These are phyloP conservation scores for Orthonychiurus folsomi DNA, from an alignment of 2,888 invertebrate species.

Conservation along the genomic window DNA sequence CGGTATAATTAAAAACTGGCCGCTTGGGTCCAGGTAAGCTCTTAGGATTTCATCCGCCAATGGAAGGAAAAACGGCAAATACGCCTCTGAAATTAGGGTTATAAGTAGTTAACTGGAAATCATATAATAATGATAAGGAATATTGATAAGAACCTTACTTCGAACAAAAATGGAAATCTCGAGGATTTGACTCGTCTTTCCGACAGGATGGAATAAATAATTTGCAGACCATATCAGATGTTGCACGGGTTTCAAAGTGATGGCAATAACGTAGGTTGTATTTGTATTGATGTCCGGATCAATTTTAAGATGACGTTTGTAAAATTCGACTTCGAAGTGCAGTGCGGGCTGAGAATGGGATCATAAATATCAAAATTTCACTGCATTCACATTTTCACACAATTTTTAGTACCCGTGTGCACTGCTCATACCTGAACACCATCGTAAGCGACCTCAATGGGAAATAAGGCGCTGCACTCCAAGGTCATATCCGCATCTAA, in stretches of 20 bases:
- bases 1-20: background rate
- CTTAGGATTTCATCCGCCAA: background rate
- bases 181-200: background rate
- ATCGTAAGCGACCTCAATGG: background rate
- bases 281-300: background rate
- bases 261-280: background rate
- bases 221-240: background rate
- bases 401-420: too few species aligned
- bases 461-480: background rate
- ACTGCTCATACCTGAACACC: background rate
- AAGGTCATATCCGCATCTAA: background rate
- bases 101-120: too few species aligned
- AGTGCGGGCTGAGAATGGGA: background rate
- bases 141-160: too few species aligned
- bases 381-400: too few species aligned
- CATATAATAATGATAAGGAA: too few species aligned
- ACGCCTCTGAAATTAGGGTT: background rate
- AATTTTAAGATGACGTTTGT: too few species aligned
- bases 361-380: too few species aligned
- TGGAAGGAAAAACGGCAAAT: background rate
- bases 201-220: background rate
- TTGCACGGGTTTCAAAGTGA: background rate
- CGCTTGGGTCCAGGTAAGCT: background rate
- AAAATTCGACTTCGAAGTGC: background rate
- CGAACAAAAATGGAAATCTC: background rate